These are phyloP conservation scores for Lophochroa leadbeateri DNA, from an alignment of 2,113 vertebrate genomes.

Conservation along the genomic window DNA sequence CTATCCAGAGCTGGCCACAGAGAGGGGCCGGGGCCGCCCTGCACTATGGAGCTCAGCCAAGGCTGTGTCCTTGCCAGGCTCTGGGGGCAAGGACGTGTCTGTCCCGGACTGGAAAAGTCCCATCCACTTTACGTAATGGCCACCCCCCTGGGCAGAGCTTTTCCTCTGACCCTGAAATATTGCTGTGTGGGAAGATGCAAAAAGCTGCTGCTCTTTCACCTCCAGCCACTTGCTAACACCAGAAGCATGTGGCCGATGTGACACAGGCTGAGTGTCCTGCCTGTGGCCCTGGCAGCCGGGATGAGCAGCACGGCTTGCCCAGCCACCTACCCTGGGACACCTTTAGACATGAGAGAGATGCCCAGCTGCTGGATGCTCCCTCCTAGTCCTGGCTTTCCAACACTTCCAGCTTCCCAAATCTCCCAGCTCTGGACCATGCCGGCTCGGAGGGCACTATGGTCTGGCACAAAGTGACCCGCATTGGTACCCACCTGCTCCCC, in stretches of 20 bases:
- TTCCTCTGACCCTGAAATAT: not conserved
- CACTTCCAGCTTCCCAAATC: not conserved
- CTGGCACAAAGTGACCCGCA: not conserved
- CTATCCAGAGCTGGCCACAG: not conserved
- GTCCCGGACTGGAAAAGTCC: not conserved
- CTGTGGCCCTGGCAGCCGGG: accelerated
- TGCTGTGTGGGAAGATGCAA: not conserved
- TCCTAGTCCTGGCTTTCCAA: not conserved
- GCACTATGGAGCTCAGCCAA: not conserved
- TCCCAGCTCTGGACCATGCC: not conserved
- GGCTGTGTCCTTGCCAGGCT: not conserved
- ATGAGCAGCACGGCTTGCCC: not conserved
- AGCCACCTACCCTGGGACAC: not conserved
- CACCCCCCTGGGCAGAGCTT: not conserved
- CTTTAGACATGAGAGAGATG: not conserved
- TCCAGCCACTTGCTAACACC: accelerated
- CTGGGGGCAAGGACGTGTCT: not conserved
- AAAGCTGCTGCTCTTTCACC: not conserved
- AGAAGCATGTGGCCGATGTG: not conserved
- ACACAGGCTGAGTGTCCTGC: not conserved
- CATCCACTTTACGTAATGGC: not conserved
- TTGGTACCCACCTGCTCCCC: accelerated
- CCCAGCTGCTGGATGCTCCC: not conserved
- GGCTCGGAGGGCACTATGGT: not conserved
- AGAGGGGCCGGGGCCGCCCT: not conserved